Conservation (phyloP, 2,797 vertebrate genomes). For the Scleropages formosus region DNA sequence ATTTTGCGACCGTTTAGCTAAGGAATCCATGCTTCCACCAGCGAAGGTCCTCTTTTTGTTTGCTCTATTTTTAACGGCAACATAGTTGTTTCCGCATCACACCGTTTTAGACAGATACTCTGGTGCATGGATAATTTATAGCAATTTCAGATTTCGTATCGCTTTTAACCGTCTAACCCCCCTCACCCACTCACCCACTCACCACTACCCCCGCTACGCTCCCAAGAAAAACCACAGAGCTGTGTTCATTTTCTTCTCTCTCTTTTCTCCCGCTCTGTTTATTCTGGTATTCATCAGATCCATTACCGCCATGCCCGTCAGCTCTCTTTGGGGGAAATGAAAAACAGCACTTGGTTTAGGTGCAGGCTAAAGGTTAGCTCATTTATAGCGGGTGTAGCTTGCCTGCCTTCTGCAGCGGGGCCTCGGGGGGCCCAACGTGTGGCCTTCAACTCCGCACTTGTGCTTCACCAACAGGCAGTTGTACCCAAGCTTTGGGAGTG, state of each 20-base stretch:
- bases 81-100: neutral
- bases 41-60: too few relatives aligned
- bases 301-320: slow-evolving; percentile 64
- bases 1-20: too few relatives aligned
- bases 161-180: slow-evolving; percentile 54
- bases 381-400: slow-evolving; percentile 55
- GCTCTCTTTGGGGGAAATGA: slow-evolving; percentile 63
- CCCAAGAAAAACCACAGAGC: slow-evolving; percentile 1
- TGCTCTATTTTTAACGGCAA: neutral
- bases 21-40: too few relatives aligned
- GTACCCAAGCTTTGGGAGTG: neutral
- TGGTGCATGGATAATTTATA: slow-evolving; percentile 37
- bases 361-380: slow-evolving; percentile 65
- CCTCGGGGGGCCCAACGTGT: slow-evolving; percentile 30
- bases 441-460: slow-evolving; percentile 30
- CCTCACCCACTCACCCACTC: neutral
- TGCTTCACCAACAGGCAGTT: neutral
- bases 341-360: slow-evolving; percentile 68
- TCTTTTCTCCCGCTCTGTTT: slow-evolving; percentile 70
- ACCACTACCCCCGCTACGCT: neutral
- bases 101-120: neutral
- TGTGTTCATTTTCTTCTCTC: slow-evolving; percentile 68
- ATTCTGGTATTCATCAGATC: slow-evolving; percentile 68
- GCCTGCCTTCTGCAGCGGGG: slow-evolving; percentile 39
- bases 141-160: slow-evolving; percentile 54